Percentiles rank a stretch among this genome's conserved stretches.
These are phyloP conservation scores for Sphyrna mokarran DNA, from an alignment of 2,113 vertebrate species.

Conservation along the genomic window DNA sequence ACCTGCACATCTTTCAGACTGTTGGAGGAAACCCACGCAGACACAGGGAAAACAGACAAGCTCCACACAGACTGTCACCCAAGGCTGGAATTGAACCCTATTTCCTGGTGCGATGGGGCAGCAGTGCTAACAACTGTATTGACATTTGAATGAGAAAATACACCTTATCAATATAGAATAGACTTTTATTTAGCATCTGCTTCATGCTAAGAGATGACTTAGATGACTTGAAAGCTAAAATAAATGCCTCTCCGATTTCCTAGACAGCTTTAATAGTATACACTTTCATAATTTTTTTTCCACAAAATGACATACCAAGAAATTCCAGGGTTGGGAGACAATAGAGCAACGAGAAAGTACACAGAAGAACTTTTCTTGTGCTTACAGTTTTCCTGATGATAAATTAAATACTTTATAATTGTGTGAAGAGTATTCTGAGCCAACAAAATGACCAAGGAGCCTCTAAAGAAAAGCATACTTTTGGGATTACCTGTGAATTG, in stretches of 20 bases:
- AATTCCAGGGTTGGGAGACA: neutral
- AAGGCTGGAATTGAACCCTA: too few species aligned
- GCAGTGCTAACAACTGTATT: too few species aligned
- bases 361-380: conserved; percentile 12
- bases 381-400: neutral
- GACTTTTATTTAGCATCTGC: neutral
- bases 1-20: too few species aligned
- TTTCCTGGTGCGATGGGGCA: too few species aligned
- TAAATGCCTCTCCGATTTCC: conserved; percentile 16
- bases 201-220: neutral
- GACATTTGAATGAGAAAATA: neutral
- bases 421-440: neutral
- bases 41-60: too few species aligned
- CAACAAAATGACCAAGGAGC: neutral
- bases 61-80: too few species aligned
- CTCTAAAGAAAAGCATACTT: neutral
- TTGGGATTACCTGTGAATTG: neutral
- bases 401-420: neutral
- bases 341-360: neutral
- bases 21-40: too few species aligned
- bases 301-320: neutral
- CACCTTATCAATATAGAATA: neutral
- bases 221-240: neutral
- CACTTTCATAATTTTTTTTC: neutral
- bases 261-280: conserved; percentile 10